phyloP scores from a whole-genome alignment of 2,113 vertebrate genomes.

The Prionailurus bengalensis region DNA sequence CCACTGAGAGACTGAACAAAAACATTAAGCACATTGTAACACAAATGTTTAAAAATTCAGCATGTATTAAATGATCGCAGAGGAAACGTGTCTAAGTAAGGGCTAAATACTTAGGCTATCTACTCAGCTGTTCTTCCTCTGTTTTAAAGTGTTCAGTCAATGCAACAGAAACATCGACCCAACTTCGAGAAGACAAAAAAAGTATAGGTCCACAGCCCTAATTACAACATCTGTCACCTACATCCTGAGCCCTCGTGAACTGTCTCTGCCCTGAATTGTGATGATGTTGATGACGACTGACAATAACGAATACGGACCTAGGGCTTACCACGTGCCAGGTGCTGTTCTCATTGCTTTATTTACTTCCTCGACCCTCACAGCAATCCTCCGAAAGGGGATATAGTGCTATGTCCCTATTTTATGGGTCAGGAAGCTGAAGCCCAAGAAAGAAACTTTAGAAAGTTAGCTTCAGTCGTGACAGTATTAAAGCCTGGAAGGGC shows the following conservation, averaged over 20 bases:
- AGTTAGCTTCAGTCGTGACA: not conserved
- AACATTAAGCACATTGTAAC: too few species aligned
- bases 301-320: not conserved
- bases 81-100: not conserved
- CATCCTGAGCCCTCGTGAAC: not conserved
- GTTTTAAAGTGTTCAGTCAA: not conserved
- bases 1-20: not conserved
- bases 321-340: not conserved
- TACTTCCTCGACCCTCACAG: not conserved
- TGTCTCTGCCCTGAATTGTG: not conserved
- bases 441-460: not conserved
- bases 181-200: not conserved
- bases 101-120: not conserved
- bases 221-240: not conserved
- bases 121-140: not conserved
- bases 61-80: not conserved
- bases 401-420: not conserved
- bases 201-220: not conserved
- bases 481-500: not conserved
- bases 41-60: too few species aligned
- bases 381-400: not conserved
- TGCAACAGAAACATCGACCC: not conserved
- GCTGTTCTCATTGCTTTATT: not conserved
- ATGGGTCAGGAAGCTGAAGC: not conserved
- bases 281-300: not conserved